Conservation (phyloP, 2,888 invertebrate species). For the Zonitis immaculata region DNA sequence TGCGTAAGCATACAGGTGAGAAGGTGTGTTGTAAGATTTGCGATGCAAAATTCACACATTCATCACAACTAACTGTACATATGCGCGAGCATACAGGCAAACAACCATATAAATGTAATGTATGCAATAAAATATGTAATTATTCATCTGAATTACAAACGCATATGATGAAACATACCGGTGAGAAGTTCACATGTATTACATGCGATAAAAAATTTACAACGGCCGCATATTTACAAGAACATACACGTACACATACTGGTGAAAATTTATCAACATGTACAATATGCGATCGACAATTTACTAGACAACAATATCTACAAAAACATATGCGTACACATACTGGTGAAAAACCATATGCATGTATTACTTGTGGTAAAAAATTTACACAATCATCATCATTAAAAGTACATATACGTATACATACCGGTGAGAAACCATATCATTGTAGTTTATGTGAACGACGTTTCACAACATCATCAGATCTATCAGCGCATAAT, state of each 20-base stretch:
- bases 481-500: slow-evolving; percentile 41
- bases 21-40: slow-evolving; percentile 44
- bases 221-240: slow-evolving; percentile 41
- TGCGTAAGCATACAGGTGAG: slow-evolving; percentile 57
- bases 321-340: slow-evolving; percentile 52
- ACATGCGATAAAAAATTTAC: slow-evolving; percentile 45
- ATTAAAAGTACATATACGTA: slow-evolving; percentile 41
- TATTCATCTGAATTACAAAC: slow-evolving; percentile 42
- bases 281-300: slow-evolving; percentile 47
- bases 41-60: slow-evolving; percentile 42
- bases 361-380: slow-evolving; percentile 42
- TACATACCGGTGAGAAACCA: no score
- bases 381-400: slow-evolving; percentile 45
- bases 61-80: slow-evolving; percentile 46
- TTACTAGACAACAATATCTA: slow-evolving; percentile 54
- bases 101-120: slow-evolving; percentile 44
- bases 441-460: slow-evolving; percentile 42
- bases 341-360: slow-evolving; percentile 48
- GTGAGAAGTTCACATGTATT: slow-evolving; percentile 41
- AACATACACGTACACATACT: slow-evolving; percentile 40
- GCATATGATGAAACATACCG: slow-evolving; percentile 44
- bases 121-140: slow-evolving; percentile 44
- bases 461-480: slow-evolving; percentile 42
- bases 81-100: slow-evolving; percentile 46
- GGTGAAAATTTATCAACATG: slow-evolving; percentile 49